Evolutionary conservation across 2,797 vertebrate genomes (phyloP).

Genomic region (Hapalemur alaotrensis): DNA sequence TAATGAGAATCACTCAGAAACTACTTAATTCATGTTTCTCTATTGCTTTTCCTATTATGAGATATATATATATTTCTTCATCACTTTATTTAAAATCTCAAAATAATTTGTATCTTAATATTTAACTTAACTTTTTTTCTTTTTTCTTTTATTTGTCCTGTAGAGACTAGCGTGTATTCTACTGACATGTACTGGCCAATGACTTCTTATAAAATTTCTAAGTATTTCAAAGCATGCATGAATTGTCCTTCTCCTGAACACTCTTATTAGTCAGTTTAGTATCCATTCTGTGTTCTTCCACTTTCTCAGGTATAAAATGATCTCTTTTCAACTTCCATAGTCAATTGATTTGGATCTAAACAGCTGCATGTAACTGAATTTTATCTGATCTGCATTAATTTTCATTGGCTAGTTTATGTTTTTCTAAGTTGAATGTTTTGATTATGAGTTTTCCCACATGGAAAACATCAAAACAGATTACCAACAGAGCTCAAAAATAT

Average conservation of each 20-base stretch:
- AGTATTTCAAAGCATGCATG: background rate
- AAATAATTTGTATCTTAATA: background rate
- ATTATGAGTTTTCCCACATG: slow-evolving; percentile 8
- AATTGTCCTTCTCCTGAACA: background rate
- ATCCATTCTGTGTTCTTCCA: background rate
- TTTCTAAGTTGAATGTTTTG: slow-evolving; percentile 33
- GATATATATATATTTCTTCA: background rate
- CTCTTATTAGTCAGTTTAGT: background rate
- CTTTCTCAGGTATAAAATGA: background rate
- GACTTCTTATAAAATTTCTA: background rate
- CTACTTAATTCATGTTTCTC: background rate
- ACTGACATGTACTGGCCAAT: background rate
- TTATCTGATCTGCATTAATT: background rate
- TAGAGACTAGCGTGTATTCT: background rate
- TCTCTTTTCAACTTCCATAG: background rate
- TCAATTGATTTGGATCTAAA: background rate
- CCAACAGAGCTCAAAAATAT: background rate
- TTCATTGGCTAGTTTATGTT: background rate
- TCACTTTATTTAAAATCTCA: background rate
- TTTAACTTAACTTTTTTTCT: background rate
- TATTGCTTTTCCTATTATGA: background rate
- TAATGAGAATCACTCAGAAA: background rate
- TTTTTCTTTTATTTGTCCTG: background rate
- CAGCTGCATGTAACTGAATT: background rate
- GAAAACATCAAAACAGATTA: slow-evolving; percentile 40